Conservation (phyloP, 1,140 invertebrate genomes). For the Drosophila auraria region DNA sequence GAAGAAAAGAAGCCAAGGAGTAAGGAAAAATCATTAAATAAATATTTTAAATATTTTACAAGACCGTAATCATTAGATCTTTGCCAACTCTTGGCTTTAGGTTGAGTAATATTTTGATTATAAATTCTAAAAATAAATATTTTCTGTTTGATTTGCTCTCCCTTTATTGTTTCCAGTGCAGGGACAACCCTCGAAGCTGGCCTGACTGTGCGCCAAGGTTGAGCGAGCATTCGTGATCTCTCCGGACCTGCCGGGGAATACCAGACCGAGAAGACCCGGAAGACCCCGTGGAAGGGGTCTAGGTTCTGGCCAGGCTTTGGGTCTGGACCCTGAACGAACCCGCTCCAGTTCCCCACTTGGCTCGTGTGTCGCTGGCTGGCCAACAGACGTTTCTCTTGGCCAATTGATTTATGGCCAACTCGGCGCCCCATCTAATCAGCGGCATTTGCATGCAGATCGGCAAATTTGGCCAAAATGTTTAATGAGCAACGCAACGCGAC, state of each 20-base stretch:
- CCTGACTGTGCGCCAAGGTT: conserved; percentile 43
- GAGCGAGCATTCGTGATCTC: conserved; percentile 44
- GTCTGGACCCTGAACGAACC: neutral
- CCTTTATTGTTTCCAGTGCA: conserved; percentile 4
- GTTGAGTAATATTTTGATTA: no score
- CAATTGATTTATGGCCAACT: conserved; percentile 71
- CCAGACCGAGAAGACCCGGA: conserved; percentile 13
- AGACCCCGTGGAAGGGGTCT: neutral
- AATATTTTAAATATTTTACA: no score
- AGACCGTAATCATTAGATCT: no score
- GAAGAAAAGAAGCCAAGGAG: neutral
- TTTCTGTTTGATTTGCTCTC: no score
- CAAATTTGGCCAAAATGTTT: conserved; percentile 72
- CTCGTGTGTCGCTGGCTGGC: conserved; percentile 28
- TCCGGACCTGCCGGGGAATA: conserved; percentile 9
- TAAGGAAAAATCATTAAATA: neutral
- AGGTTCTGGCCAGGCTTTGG: neutral
- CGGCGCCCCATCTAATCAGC: conserved; percentile 63
- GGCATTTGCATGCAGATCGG: conserved; percentile 74
- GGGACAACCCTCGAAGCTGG: conserved; percentile 22
- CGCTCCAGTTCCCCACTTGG: conserved; percentile 28
- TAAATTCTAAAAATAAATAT: no score
- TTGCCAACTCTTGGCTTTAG: no score
- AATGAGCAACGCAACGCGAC: conserved; percentile 34
- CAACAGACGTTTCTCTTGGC: conserved; percentile 2